A percentile compares a stretch with the other conserved stretches of the same genome.
Conservation (phyloP, 1,140 invertebrate genomes). For the Conus betulinus region DNA sequence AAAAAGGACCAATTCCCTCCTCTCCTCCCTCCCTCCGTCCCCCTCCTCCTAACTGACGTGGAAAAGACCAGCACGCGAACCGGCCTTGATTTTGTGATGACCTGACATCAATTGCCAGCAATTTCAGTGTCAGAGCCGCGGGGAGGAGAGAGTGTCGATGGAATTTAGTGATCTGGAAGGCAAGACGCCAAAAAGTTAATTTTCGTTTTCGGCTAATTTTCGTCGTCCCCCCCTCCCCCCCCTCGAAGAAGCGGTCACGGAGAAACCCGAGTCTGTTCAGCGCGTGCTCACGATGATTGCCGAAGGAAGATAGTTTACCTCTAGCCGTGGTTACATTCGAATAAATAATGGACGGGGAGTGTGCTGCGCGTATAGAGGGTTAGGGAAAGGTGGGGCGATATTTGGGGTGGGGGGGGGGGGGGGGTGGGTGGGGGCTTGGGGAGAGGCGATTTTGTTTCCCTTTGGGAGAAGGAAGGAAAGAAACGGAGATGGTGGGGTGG, state of each 20-base stretch:
- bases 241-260: neutral
- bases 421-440: no score
- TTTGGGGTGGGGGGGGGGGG: no score
- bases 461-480: no score
- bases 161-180: constrained; percentile 36
- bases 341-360: neutral
- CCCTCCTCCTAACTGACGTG: neutral
- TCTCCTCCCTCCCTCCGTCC: neutral
- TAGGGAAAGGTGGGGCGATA: no score
- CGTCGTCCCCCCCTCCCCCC: neutral
- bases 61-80: neutral
- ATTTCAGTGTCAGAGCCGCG: constrained; percentile 29
- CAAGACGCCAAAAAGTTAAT: constrained; percentile 37
- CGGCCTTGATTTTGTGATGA: neutral
- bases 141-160: constrained; percentile 25
- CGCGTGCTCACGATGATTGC: constrained; percentile 9
- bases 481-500: no score
- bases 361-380: neutral
- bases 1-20: neutral
- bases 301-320: constrained; percentile 12
- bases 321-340: no score
- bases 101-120: constrained; percentile 34
- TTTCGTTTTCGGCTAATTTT: constrained; percentile 32
- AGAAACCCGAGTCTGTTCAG: constrained; percentile 12
- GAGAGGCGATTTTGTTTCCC: no score